Evolutionary conservation across 1,140 invertebrate species (phyloP).

Genomic region (Atta cephalotes): DNA sequence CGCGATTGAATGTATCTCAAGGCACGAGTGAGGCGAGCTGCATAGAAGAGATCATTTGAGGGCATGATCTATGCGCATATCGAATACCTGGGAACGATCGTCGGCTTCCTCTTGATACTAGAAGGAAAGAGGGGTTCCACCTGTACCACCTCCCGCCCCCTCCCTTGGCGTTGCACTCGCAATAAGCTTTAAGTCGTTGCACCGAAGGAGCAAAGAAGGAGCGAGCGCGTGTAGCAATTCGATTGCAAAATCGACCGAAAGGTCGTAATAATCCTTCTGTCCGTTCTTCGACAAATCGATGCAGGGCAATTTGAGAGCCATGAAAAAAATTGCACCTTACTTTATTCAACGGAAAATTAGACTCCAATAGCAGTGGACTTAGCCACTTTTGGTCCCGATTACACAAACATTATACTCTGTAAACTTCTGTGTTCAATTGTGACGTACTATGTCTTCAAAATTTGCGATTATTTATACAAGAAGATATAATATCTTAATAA

Average conservation of each 20-base stretch:
- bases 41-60: slow-evolving; percentile 52
- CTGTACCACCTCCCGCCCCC: neutral
- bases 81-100: slow-evolving; percentile 64
- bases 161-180: neutral
- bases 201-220: slow-evolving; percentile 74
- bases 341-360: neutral
- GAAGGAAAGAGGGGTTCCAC: slow-evolving; percentile 63
- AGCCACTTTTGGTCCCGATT: neutral
- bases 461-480: neutral
- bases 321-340: neutral
- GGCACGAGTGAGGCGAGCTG: slow-evolving; percentile 17
- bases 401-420: neutral
- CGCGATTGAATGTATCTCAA: slow-evolving; percentile 52
- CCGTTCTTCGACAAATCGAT: slow-evolving; percentile 34
- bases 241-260: slow-evolving; percentile 76
- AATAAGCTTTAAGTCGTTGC: slow-evolving; percentile 44
- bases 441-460: neutral
- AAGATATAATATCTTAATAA: neutral
- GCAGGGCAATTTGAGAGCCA: slow-evolving; percentile 5
- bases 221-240: slow-evolving; percentile 77
- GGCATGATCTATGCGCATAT: slow-evolving; percentile 63
- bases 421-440: neutral
- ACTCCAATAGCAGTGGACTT: neutral
- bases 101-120: slow-evolving; percentile 56
- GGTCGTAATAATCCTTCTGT: slow-evolving; percentile 72